Percentiles rank a stretch among this genome's conserved stretches.
Evolutionary conservation across 2,113 vertebrate species (phyloP).

Genomic region (Capra hircus): DNA sequence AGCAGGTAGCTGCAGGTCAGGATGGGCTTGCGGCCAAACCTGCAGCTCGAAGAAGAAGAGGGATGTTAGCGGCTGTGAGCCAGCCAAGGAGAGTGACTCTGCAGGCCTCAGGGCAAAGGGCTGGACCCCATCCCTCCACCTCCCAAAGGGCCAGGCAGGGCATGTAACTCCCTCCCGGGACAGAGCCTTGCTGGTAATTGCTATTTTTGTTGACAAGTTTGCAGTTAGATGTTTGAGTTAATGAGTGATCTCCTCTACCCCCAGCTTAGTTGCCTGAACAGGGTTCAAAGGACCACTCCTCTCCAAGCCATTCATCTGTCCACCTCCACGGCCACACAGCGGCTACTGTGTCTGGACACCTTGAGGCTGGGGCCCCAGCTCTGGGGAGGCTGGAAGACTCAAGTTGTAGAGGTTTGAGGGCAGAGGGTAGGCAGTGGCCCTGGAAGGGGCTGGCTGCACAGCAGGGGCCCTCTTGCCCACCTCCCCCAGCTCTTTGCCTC

Average conservation of each 20-base stretch:
- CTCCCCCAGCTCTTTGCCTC: background rate
- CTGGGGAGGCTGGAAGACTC: background rate
- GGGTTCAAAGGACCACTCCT: constrained; percentile 5
- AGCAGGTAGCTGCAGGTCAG: constrained; percentile 82
- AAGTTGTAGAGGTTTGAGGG: background rate
- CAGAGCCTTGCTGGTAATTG: constrained; percentile 34
- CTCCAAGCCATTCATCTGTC: background rate
- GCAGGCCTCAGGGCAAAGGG: constrained; percentile 29
- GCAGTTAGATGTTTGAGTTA: constrained; percentile 43
- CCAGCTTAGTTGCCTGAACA: background rate
- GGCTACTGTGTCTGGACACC: background rate
- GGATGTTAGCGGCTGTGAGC: background rate
- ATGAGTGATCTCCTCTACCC: constrained; percentile 40
- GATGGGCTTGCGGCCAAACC: constrained; percentile 86
- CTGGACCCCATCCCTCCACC: background rate
- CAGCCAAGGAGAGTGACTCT: constrained; percentile 34
- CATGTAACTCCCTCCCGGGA: background rate
- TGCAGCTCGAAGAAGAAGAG: constrained; percentile 50
- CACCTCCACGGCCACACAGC: accelerated
- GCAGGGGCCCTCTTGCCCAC: background rate
- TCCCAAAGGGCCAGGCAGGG: background rate
- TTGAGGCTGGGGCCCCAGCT: background rate
- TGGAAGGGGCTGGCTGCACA: background rate
- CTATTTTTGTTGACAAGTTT: constrained; percentile 33
- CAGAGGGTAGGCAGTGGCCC: background rate